phyloP scores from a whole-genome alignment of 2,797 vertebrate genomes.

The Myotis vivesi region DNA sequence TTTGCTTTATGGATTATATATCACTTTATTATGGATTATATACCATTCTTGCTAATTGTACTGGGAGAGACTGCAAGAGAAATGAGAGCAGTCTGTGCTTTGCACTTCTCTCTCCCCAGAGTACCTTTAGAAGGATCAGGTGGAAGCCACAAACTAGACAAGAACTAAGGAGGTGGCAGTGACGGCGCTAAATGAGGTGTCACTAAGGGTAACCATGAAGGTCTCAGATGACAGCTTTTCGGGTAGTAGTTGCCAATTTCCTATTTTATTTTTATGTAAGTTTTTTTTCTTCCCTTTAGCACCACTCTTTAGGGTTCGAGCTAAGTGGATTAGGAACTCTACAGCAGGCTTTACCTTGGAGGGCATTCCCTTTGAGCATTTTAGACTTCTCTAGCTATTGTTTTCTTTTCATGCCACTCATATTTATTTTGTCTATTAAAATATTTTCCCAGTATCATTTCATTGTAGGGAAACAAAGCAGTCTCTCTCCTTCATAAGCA shows the following conservation, averaged over 20 bases:
- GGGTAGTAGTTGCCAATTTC: background rate
- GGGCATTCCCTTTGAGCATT: background rate
- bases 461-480: background rate
- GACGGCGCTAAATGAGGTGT: background rate
- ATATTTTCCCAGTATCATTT: slow-evolving; percentile 47
- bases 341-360: background rate
- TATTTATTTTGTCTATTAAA: slow-evolving; percentile 43
- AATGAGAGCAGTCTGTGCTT: background rate
- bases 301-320: background rate
- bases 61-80: background rate
- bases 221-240: background rate
- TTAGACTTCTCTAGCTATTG: background rate
- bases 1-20: slow-evolving; percentile 50
- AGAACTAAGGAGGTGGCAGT: background rate
- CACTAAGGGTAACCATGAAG: background rate
- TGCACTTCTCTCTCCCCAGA: background rate
- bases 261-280: background rate
- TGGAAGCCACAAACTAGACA: background rate
- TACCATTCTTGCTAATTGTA: slow-evolving; percentile 52
- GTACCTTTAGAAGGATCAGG: background rate
- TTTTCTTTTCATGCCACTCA: background rate
- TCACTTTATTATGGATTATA: slow-evolving; percentile 56
- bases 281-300: background rate
- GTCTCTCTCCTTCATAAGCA: background rate
- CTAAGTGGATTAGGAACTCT: background rate